Percentiles rank a stretch among this genome's conserved stretches.
These are phyloP conservation scores for Lasiurus borealis DNA, from an alignment of 2,113 vertebrate genomes.

Conservation along the genomic window DNA sequence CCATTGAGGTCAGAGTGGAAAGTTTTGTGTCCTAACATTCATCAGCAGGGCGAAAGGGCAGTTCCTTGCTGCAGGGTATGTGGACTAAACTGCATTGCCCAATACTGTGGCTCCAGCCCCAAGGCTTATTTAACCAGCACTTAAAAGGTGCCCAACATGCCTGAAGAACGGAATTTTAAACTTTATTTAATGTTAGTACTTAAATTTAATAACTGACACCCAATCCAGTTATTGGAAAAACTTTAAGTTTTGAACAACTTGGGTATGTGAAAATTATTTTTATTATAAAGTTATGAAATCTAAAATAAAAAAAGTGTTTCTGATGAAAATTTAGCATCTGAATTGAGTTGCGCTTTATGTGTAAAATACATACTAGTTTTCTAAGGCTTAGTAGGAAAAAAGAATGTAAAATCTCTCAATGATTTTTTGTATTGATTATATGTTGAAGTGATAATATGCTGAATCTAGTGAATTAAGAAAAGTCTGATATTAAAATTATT, in stretches of 20 bases:
- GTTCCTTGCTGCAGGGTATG: not conserved
- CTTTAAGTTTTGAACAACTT: slow-evolving; percentile 10
- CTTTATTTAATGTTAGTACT: not conserved
- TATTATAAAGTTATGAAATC: not conserved
- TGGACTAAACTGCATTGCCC: no score
- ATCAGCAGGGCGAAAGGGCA: not conserved
- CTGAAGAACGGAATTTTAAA: not conserved
- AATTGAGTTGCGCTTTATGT: not conserved
- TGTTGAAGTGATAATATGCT: not conserved
- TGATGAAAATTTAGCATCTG: not conserved
- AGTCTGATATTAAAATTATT: slow-evolving; percentile 33
- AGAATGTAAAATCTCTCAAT: not conserved
- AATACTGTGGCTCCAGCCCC: not conserved
- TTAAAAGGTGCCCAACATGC: not conserved
- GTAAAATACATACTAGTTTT: not conserved
- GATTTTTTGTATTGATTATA: not conserved
- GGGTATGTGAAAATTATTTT: not conserved
- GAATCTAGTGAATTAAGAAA: not conserved
- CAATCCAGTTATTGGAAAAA: not conserved
- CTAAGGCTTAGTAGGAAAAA: not conserved
- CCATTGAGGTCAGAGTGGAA: not conserved
- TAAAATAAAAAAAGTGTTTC: not conserved
- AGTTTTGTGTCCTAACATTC: not conserved
- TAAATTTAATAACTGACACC: not conserved
- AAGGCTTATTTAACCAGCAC: not conserved